Evolutionary conservation across 37 sponge, comb jelly and placozoan genomes (phyloP), one percentile per base, ranked within the genome.

Genomic region (Ephydatia muelleri): DNA sequence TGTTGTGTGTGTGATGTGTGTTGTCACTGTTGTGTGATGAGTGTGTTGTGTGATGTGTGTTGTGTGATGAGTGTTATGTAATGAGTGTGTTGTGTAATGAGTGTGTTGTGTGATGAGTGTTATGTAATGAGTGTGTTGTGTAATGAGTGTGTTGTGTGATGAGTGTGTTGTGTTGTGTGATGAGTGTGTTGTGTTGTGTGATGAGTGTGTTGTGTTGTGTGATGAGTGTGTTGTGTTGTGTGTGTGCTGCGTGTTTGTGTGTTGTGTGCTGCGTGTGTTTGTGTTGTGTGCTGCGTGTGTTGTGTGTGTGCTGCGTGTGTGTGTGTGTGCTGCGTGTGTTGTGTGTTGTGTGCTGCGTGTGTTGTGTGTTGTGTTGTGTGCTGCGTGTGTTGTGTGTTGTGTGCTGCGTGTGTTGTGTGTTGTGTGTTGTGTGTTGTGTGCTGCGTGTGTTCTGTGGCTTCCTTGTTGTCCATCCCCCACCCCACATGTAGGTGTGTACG

Each of bases 401-500:
- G 38, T 29, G 4, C 5, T 32, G 28, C 13, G 32, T 32, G n/a
- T 30, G 34, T 36, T 36, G 32, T 36, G 9, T 78, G 27, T 49
- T 5, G 4, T 13, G 12, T 5, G 5, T 4, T 70, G n/a, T 70
- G 0, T 84, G 68, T 30, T n/a, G n/a, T n/a, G n/a, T n/a, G n/a
- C n/a, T n/a, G n/a, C n/a, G n/a, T n/a, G n/a, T n/a, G n/a, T n/a
- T 36, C 8, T 36, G 9, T 78, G 27, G 0, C 75, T 34, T 30
- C 49, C 13, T 40, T 43, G 29, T 13, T 11, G 3, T 49, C 27
- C 82, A n/a, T 0, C 27, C 12, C 49, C 4, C 81, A 6, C 48
- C 37, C 70, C 25, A 1, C 73, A 92, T 73, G 90, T 89, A n/a
- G n/a, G n/a, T 14, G 77, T 80, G 26, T 95, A 95, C 49, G 95